phyloP scores from a whole-genome alignment of 92 coral and sea anemone species.

The Muricea muricata region DNA sequence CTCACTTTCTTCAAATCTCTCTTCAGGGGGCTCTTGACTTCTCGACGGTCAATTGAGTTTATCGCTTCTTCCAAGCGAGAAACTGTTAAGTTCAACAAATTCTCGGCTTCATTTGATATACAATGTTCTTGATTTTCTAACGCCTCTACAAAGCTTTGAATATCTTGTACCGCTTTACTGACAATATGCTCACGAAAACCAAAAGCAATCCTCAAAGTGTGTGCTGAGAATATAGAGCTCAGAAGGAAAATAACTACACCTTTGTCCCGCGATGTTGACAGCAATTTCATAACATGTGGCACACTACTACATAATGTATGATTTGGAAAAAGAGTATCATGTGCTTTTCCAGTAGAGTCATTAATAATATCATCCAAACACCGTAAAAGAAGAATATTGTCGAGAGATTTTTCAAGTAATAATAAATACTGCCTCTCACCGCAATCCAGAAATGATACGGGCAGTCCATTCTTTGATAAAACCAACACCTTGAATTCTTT shows the following conservation, averaged over 20 bases:
- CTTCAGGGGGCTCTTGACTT: not conserved
- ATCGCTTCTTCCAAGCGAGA: not conserved
- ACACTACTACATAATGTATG: not conserved
- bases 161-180: not conserved
- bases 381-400: not conserved
- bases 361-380: not conserved
- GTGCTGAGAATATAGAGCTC: constrained; percentile 31
- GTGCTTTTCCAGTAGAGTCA: not conserved
- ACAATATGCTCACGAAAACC: not conserved
- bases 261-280: constrained; percentile 32
- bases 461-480: constrained; percentile 45
- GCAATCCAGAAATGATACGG: constrained; percentile 36
- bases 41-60: not conserved
- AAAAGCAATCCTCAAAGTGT: constrained; percentile 22
- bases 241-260: constrained; percentile 23
- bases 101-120: not conserved
- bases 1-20: not conserved
- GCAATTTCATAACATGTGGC: constrained; percentile 3
- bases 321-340: not conserved
- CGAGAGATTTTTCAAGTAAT: constrained; percentile 11
- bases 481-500: constrained; percentile 32
- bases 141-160: not conserved
- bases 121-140: not conserved
- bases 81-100: not conserved
- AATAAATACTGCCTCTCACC: constrained; percentile 37